Evolutionary conservation across 2,888 invertebrate species (phyloP).

Genomic region (Hydroisotoma schaefferi): DNA sequence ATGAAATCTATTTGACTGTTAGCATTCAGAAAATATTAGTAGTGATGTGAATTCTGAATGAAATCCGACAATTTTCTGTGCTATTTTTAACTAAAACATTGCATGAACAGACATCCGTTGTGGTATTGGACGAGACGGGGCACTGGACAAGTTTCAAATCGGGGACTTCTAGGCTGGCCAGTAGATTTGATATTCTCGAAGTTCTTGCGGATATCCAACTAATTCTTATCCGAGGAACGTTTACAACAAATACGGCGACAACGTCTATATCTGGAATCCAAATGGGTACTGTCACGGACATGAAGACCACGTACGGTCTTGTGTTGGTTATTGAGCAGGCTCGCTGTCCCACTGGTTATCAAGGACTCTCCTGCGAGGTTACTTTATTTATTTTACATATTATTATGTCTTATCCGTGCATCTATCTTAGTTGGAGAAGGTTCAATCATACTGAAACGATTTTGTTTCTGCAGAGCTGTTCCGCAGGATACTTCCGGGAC

Average conservation of each 20-base stretch:
- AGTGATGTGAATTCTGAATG: no score
- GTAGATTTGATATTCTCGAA: constrained; percentile 34
- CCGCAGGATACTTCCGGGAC: constrained; percentile 40
- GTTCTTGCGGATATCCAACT: constrained; percentile 36
- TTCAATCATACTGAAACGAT: no score
- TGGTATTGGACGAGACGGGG: constrained; percentile 25
- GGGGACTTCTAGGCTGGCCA: constrained; percentile 25
- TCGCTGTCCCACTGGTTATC: constrained; percentile 33
- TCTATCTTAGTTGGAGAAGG: no score
- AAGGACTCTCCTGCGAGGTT: constrained; percentile 26
- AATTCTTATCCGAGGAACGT: constrained; percentile 37
- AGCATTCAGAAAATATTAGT: no score
- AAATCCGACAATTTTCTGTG: not conserved
- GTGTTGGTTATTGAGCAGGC: constrained; percentile 21
- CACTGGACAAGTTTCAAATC: constrained; percentile 31
- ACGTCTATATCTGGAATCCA: constrained; percentile 25
- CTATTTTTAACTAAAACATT: not conserved
- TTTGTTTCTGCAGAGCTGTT: constrained; percentile 31
- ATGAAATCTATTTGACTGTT: no score
- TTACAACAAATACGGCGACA: constrained; percentile 21
- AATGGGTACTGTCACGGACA: constrained; percentile 26
- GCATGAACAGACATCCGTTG: constrained; percentile 20
- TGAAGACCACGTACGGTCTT: constrained; percentile 7
- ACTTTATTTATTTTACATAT: not conserved
- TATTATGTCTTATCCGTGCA: not conserved